Base-by-base conservation (phyloP, 2,888 invertebrate species). In the Odiellus spinosus region DNA sequence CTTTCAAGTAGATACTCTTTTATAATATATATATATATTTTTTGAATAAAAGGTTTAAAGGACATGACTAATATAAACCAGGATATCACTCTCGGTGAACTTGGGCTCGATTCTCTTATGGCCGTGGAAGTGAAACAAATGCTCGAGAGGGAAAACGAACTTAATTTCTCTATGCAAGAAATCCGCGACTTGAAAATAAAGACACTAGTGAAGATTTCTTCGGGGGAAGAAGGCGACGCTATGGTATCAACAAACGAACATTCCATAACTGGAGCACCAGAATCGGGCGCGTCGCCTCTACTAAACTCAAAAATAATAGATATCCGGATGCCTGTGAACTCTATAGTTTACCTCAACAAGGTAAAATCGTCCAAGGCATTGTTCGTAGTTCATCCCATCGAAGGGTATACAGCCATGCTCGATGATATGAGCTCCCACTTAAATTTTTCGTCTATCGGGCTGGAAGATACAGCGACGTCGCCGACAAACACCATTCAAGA, bases 51-150 rank as follows among this genome's bases (percentile, higher is more conserved):
- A 73, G 83, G 86, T 50, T 78, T 96, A 60, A 87, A 90, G 65
- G 90, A 96, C 61, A 70, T 78, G 0, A 76, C 76, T 56, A 80
- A 81, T 52, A 74, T 93, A 32, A 77, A 84, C 52, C 73, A 76
- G 36, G 74, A 75, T 21, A 76, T 82, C 3, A 82, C 80, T 39
- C 71, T 98, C 41, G 87, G 88, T 26, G 96, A 98, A 66, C 75
- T 98, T 36, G 96, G 96, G 51, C 86, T 98, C 80, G 96, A 98
- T 65, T 95, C 95, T 2, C 71, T 98, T 56, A 96, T 96, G 96
- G 93, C 93, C 40, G 91, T 96, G 1, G 98, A 98, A 73, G 90
- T 98, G 62, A 95, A 95, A 66, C 93, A 93, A 69, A 85, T 86
- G 0, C 70, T 95, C 45, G 93, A 93, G 66, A 75, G 91, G 47